These are phyloP conservation scores for Machaerirhynchus nigripectus DNA, from an alignment of 2,113 vertebrate species.

Conservation along the genomic window DNA sequence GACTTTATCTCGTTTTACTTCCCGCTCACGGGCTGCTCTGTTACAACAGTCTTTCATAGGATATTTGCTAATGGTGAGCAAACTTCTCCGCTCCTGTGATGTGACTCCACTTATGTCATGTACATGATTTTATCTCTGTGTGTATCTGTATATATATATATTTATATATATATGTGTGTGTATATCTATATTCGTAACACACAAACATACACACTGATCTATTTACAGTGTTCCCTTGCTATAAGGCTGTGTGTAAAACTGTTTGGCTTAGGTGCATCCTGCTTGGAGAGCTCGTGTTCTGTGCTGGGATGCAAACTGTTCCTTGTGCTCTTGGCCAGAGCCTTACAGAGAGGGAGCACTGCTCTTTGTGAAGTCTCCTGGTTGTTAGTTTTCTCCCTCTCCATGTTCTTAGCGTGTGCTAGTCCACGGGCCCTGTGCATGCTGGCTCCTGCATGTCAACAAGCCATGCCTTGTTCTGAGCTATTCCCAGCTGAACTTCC, in stretches of 20 bases:
- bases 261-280: not conserved
- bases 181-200: not conserved
- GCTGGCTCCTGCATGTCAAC: conserved; percentile 29
- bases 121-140: not conserved
- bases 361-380: conserved; percentile 8
- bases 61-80: conserved; percentile 89
- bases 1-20: conserved; percentile 79
- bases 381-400: not conserved
- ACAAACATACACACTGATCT: not conserved
- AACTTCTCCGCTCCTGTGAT: conserved; percentile 69
- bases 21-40: conserved; percentile 84
- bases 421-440: conserved; percentile 36
- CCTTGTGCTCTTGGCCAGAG: not conserved
- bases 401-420: not conserved
- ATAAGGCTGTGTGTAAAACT: conserved; percentile 25
- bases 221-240: conserved; percentile 40
- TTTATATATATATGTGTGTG: conserved; percentile 1
- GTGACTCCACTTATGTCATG: conserved; percentile 60
- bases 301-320: not conserved
- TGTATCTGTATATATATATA: conserved; percentile 6
- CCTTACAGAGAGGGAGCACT: conserved; percentile 60
- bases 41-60: conserved; percentile 88
- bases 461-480: not conserved
- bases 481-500: not conserved
- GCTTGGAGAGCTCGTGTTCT: not conserved